Percentiles rank a stretch among this genome's conserved stretches.
Evolutionary conservation across 2,113 vertebrate genomes (phyloP).

Genomic region (Rhynchomys soricoides): DNA sequence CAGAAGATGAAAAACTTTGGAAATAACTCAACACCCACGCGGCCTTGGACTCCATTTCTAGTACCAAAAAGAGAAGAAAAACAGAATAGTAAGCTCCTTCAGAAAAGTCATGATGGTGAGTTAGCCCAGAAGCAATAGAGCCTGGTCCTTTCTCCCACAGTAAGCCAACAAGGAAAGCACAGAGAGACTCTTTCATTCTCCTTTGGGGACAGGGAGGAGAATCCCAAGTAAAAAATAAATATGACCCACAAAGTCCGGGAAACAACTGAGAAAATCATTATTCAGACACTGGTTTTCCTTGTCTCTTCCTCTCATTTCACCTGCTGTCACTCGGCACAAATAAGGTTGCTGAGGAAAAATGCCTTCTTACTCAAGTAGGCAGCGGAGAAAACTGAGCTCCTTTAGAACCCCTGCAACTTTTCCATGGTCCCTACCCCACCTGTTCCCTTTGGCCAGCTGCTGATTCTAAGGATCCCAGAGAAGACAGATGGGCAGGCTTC

Average conservation of each 20-base stretch:
- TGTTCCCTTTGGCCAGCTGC: slow-evolving; percentile 68
- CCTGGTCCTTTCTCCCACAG: background rate
- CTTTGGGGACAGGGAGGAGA: background rate
- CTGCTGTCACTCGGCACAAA: slow-evolving; percentile 3
- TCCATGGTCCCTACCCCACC: slow-evolving; percentile 48
- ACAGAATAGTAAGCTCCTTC: background rate
- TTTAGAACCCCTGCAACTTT: background rate
- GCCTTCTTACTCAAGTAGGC: background rate
- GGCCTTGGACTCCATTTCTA: background rate
- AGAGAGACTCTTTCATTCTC: background rate
- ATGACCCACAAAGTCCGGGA: background rate
- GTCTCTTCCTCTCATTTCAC: background rate
- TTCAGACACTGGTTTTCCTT: background rate
- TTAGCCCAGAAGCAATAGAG: background rate
- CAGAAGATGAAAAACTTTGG: background rate
- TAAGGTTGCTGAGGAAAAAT: background rate
- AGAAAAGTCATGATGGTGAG: background rate
- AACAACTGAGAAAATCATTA: background rate
- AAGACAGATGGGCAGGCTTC: slow-evolving; percentile 64
- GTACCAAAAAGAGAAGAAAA: background rate
- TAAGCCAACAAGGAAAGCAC: background rate
- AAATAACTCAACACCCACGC: background rate
- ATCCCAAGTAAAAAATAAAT: slow-evolving; percentile 6
- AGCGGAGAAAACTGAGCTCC: slow-evolving; percentile 41
- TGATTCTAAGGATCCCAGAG: slow-evolving; percentile 24